Percentiles rank a stretch among this genome's conserved stretches.
Conservation (phyloP, 2,113 vertebrate species). For the Chaetorhynchus papuensis region DNA sequence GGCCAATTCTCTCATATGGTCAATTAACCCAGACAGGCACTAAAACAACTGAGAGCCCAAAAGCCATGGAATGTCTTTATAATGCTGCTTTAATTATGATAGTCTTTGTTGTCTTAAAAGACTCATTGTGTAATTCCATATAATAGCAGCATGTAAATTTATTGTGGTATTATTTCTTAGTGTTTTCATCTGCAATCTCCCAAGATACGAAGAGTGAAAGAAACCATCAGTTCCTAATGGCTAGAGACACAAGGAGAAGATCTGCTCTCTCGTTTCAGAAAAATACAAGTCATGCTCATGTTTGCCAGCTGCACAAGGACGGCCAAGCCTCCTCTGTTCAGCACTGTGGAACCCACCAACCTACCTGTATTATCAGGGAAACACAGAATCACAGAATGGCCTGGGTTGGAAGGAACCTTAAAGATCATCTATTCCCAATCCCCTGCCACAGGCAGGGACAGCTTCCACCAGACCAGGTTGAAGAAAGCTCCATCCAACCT, state of each 20-base stretch:
- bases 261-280: background rate
- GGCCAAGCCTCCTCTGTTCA: background rate
- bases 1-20: background rate
- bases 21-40: background rate
- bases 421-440: background rate
- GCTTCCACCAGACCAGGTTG: rapidly evolving
- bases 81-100: background rate
- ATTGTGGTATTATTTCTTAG: background rate
- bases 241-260: background rate
- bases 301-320: background rate
- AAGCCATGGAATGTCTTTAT: background rate
- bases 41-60: background rate
- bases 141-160: background rate
- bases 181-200: background rate
- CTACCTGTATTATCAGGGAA: background rate
- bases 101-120: background rate
- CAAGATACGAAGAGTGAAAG: background rate
- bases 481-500: rapidly evolving
- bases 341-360: background rate
- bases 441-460: background rate
- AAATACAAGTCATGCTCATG: background rate
- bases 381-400: background rate
- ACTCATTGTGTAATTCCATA: background rate
- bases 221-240: background rate
- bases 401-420: background rate